Base-by-base conservation (phyloP, 2,888 invertebrate genomes). In the Limnephilus marmoratus region DNA sequence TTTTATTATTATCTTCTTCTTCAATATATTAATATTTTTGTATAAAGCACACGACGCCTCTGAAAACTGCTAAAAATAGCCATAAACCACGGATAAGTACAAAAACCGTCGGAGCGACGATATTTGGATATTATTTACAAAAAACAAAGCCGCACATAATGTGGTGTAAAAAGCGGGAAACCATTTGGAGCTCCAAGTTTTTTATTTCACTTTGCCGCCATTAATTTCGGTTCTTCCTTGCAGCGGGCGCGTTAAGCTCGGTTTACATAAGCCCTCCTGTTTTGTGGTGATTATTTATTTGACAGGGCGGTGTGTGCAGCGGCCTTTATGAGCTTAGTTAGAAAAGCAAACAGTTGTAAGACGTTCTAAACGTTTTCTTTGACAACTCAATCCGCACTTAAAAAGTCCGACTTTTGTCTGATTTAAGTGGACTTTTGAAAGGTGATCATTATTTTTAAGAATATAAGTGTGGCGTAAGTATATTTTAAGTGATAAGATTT, bases 121-220 rank as follows among this genome's bases (percentile, higher is more conserved):
- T 92, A 90, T 93, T 93, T 91, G 81, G 34, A 91, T 91, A 91
- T 93, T 93, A 91, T 92, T 92, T 91, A 93, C 92, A 89, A 93
- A 93, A 93, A 89, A 88, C 91, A 83, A 93, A 93, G 91, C 90
- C 92, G 87, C 90, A 92, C 85, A 93, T 93, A 92, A 93, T 92
- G 91, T 89, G 37, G 93, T 93, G 93, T 93, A 93, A 93, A 93
- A 93, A 90, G 93, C 93, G 86, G 90, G 90, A 91, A 92, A 91
- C 92, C 93, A 93, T 93, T 93, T 93, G 91, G 93, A 88, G 92
- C 88, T 93, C 92, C 93, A 91, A 81, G 91, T n/a, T 91, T 91
- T 91, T 92, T 92, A 41, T 90, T 85, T 41, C 49, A 29, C 49
- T 92, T 92, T 41, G 5, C 90, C 86, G 85, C 92, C 90, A 92